phyloP scores from a whole-genome alignment of 2,797 vertebrate genomes.

The Gambelia wislizenii region DNA sequence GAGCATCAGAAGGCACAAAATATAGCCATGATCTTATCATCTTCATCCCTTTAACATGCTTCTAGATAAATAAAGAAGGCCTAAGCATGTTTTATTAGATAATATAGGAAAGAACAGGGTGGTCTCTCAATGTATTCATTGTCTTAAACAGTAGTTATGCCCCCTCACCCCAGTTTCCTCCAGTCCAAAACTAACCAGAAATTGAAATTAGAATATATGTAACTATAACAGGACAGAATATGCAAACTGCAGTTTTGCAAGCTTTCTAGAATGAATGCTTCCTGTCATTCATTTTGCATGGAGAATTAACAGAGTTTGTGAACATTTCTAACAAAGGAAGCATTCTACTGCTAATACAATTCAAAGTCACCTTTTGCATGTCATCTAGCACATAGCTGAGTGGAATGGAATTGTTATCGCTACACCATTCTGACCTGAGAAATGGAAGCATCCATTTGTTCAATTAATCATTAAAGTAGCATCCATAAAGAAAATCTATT shows the following conservation, averaged over 20 bases:
- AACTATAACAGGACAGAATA: neutral
- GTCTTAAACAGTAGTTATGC: neutral
- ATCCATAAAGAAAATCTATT: neutral
- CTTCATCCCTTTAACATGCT: conserved; percentile 29
- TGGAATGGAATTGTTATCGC: conserved; percentile 25
- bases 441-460: neutral
- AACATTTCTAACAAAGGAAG: neutral
- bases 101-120: conserved; percentile 33
- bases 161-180: neutral
- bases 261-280: neutral
- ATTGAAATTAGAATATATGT: neutral
- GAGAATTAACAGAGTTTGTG: neutral
- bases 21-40: conserved; percentile 16
- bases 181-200: neutral
- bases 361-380: neutral
- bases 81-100: conserved; percentile 45
- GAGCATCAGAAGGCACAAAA: conserved; percentile 18
- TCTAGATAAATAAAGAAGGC: conserved; percentile 37
- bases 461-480: conserved; percentile 1
- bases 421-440: neutral
- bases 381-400: neutral
- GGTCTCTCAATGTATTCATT: conserved; percentile 33
- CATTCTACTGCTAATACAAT: neutral
- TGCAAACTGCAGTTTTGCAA: conserved; percentile 22
- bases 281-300: neutral